Percentiles rank a stretch among this genome's conserved stretches.
Evolutionary conservation across 2,888 invertebrate genomes (phyloP).

Genomic region (Machimus atricapillus): DNA sequence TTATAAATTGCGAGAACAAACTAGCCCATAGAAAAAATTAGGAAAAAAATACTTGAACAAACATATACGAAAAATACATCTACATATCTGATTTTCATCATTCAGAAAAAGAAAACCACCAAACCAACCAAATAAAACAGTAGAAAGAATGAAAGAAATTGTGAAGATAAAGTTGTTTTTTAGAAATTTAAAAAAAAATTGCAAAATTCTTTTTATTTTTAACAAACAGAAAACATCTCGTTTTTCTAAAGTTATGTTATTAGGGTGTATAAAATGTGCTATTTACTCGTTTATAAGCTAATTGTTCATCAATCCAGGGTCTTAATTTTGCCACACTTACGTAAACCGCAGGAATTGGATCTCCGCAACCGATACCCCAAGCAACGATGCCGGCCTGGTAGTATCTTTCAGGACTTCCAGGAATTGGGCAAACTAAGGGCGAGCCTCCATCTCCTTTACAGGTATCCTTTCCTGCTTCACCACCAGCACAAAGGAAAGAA

Average conservation of each 20-base stretch:
- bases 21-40: too few relatives aligned
- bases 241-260: neutral
- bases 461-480: conserved; percentile 75
- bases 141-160: too few relatives aligned
- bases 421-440: conserved; percentile 76
- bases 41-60: too few relatives aligned
- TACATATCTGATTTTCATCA: too few relatives aligned
- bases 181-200: neutral
- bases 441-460: conserved; percentile 83
- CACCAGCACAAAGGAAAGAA: conserved; percentile 81
- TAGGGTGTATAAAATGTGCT: neutral
- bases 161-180: neutral
- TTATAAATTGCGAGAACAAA: too few relatives aligned
- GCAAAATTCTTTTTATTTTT: neutral
- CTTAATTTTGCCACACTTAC: conserved; percentile 71
- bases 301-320: conserved; percentile 70
- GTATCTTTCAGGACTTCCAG: conserved; percentile 56
- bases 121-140: too few relatives aligned
- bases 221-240: neutral
- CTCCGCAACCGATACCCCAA: conserved; percentile 84
- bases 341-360: conserved; percentile 76
- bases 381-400: conserved; percentile 72
- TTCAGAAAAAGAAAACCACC: too few relatives aligned
- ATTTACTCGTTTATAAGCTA: conserved; percentile 44
- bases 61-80: too few relatives aligned